Evolutionary conservation across 2,888 invertebrate genomes (phyloP), one percentile per base, ranked within the genome.

Genomic region (Pycnomerus fuliginosus): DNA sequence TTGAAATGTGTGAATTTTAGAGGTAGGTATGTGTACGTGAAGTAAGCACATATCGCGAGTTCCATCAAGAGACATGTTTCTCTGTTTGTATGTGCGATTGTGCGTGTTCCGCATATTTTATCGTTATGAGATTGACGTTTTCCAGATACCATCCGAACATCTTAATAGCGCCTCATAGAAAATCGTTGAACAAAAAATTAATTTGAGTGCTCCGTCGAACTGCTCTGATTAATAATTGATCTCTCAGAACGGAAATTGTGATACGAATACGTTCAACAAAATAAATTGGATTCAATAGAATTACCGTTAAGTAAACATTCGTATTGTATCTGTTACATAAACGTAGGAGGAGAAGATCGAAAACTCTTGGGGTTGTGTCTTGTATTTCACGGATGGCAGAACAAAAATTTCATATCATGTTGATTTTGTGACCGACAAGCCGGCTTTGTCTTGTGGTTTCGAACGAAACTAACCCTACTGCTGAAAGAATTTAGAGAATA

Each of bases 381-480:
- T 63, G 64, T 58, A 61, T 64, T 64, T 64, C 60, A 62, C 64
- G 63, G 58, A 47, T 62, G 62, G 57, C 49, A 53, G 65, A 57
- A 56, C 67, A 66, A 68, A 68, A 68, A 67, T 68, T 67, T 68
- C 68, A 68, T 68, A 68, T 66, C 64, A 64, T 64, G 68, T 65
- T 66, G 67, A 66, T 67, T 67, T 62, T 64, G 60, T 57, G 60
- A 61, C 59, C 60, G 56, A 54, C 53, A 52, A 44, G 50, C 16
- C 28, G 22, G 49, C 61, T 60, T 62, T 60, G 56, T 59, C 58
- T 57, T 58, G 53, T 23, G 49, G 50, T 30, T 47, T 44, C 52
- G 33, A 51, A 48, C 52, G 32, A 55, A 56, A 55, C 36, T 52
- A 47, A 48, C 50, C 51, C 50, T 46, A 53, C n/a, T 39, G 48